phyloP scores from a whole-genome alignment of 2,888 invertebrate genomes.

The Parnassius glacialis region DNA sequence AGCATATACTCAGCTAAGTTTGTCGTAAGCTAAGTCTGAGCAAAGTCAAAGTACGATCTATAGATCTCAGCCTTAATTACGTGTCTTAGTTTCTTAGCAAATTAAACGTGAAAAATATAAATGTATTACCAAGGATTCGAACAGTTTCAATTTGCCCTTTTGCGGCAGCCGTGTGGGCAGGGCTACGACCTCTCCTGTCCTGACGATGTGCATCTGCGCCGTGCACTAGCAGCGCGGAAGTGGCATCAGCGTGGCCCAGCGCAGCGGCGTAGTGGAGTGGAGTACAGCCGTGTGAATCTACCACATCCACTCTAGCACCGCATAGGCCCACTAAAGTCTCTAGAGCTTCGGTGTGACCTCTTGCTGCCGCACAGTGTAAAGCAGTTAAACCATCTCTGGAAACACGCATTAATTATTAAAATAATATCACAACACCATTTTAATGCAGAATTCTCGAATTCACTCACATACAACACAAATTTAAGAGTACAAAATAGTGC shows the following conservation, averaged over 20 bases:
- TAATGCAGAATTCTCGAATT: too few species aligned
- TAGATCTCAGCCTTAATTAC: too few species aligned
- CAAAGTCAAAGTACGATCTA: too few species aligned
- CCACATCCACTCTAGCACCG: constrained; percentile 92
- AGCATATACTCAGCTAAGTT: too few species aligned
- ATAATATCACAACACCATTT: too few species aligned
- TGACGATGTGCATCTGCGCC: constrained; percentile 96
- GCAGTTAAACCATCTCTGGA: constrained; percentile 95
- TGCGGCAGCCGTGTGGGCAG: constrained; percentile 96
- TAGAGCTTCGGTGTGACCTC: constrained; percentile 95
- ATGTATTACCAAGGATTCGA: constrained; percentile 81
- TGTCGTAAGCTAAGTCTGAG: too few species aligned
- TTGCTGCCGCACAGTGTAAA: constrained; percentile 97
- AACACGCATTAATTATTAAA: background rate
- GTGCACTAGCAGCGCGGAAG: constrained; percentile 91
- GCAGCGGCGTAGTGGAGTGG: constrained; percentile 98
- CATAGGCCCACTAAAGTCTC: constrained; percentile 93
- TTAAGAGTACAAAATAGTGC: too few species aligned
- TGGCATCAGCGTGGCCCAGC: constrained; percentile 96
- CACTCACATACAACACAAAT: too few species aligned
- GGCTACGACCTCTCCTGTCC: constrained; percentile 94
- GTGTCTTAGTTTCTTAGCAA: too few species aligned
- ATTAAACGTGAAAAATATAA: too few species aligned
- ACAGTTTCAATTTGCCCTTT: constrained; percentile 96
- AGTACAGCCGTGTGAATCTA: constrained; percentile 97